phyloP scores from a whole-genome alignment of 2,113 vertebrate species.

The Myrmophylax atrothorax region DNA sequence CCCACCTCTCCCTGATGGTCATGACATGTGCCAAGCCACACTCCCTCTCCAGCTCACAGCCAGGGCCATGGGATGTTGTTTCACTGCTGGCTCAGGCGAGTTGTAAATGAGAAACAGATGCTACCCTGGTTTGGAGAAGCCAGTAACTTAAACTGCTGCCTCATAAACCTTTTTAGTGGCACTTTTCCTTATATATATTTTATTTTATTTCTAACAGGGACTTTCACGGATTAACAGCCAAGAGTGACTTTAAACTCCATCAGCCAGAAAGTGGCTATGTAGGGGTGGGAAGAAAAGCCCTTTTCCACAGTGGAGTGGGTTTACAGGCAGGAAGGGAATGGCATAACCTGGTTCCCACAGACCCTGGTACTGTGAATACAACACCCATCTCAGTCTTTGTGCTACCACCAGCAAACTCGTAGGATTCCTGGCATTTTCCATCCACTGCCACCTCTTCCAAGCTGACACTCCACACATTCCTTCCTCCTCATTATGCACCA shows the following conservation, averaged over 20 bases:
- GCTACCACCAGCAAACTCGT: background rate
- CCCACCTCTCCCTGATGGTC: background rate
- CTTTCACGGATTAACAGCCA: constrained; percentile 64
- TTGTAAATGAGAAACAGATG: constrained; percentile 54
- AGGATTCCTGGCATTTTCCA: fast-evolving
- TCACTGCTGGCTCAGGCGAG: background rate
- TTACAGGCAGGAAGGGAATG: background rate
- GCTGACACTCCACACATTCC: background rate
- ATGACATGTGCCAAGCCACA: fast-evolving
- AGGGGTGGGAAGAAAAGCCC: background rate
- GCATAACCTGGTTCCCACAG: background rate
- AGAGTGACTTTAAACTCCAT: background rate
- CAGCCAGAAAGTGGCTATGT: background rate
- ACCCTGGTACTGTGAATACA: fast-evolving
- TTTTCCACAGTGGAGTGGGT: background rate
- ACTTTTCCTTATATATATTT: constrained; percentile 51
- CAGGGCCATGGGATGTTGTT: background rate
- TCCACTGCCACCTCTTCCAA: background rate
- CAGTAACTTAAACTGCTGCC: constrained; percentile 37
- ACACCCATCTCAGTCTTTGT: background rate
- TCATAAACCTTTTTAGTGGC: constrained; percentile 58
- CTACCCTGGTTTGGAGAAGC: background rate
- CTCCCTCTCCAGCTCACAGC: background rate
- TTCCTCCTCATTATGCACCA: background rate
- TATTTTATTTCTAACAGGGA: constrained; percentile 59